These are phyloP conservation scores for Cephus runcator DNA, from an alignment of 2,888 invertebrate genomes.

Conservation along the genomic window DNA sequence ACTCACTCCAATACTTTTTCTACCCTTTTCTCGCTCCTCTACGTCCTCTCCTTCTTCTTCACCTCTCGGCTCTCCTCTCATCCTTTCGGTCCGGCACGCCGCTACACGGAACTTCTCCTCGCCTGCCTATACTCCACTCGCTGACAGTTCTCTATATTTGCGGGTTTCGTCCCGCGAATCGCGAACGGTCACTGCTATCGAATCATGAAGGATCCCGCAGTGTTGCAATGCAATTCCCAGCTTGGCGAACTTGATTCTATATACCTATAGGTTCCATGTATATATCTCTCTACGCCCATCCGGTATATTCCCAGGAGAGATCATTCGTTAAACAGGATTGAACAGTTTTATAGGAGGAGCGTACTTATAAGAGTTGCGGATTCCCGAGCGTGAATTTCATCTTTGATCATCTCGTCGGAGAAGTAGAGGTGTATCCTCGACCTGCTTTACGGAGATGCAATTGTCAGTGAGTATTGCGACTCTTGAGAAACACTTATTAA, in stretches of 20 bases:
- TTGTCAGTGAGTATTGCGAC: background rate
- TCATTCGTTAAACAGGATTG: background rate
- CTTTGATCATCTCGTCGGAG: slow-evolving; percentile 1
- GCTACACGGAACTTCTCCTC: slow-evolving; percentile 45
- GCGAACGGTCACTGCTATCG: background rate
- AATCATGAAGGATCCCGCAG: background rate
- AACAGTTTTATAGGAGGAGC: background rate
- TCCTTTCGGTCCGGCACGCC: slow-evolving; percentile 20
- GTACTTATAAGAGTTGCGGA: background rate
- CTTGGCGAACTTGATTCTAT: background rate
- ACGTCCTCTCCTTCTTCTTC: slow-evolving; percentile 21
- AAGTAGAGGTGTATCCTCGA: slow-evolving; percentile 44
- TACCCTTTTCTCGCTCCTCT: slow-evolving; percentile 9
- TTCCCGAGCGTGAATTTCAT: slow-evolving; percentile 17
- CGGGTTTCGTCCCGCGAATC: background rate
- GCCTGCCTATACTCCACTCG: slow-evolving; percentile 34
- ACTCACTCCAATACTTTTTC: slow-evolving; percentile 3
- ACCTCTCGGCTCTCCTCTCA: slow-evolving; percentile 16
- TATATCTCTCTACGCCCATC: background rate
- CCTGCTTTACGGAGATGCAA: slow-evolving; percentile 36
- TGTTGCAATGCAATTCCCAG: background rate
- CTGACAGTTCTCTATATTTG: slow-evolving; percentile 33
- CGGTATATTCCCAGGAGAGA: background rate
- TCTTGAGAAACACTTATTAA: background rate
- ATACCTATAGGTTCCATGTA: background rate